Percentiles rank a stretch among this genome's conserved stretches.
These are phyloP conservation scores for Drosophila subquinaria DNA, from an alignment of 2,888 invertebrate genomes.

Conservation along the genomic window DNA sequence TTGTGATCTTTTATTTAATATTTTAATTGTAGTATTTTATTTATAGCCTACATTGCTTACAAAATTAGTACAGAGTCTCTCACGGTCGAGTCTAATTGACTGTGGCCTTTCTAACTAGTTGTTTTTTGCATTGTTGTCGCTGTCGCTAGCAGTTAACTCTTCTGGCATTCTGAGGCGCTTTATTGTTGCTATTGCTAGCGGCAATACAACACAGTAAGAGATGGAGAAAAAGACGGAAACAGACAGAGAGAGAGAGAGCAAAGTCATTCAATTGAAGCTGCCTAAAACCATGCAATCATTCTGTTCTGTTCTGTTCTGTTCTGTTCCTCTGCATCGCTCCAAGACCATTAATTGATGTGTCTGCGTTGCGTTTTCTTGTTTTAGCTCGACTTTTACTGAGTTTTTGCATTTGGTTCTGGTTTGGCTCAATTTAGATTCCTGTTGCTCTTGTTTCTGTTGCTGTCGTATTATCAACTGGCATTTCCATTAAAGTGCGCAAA, in stretches of 20 bases:
- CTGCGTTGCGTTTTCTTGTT: slow-evolving; percentile 47
- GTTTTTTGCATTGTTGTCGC: slow-evolving; percentile 20
- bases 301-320: too few relatives aligned
- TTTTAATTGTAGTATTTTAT: too few relatives aligned
- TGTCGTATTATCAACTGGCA: neutral
- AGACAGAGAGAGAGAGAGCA: neutral
- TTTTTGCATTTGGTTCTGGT: neutral
- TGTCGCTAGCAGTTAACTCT: slow-evolving; percentile 45
- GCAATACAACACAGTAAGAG: slow-evolving; percentile 4
- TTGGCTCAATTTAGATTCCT: neutral
- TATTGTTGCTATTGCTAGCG: slow-evolving; percentile 5
- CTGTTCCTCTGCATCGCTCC: neutral
- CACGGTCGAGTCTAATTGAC: neutral
- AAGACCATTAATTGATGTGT: slow-evolving; percentile 70
- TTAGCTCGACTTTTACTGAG: slow-evolving; percentile 8
- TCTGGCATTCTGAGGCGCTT: slow-evolving; percentile 16
- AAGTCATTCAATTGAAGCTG: slow-evolving; percentile 48
- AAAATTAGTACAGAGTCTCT: neutral
- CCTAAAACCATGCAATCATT: slow-evolving; percentile 30
- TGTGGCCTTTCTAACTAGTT: neutral
- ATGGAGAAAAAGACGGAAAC: neutral
- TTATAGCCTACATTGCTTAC: neutral
- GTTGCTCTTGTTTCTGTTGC: neutral
- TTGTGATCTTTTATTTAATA: neutral
- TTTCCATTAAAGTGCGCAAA: neutral